Conservation (phyloP, 2,797 vertebrate species). For the Hipposideros larvatus region DNA sequence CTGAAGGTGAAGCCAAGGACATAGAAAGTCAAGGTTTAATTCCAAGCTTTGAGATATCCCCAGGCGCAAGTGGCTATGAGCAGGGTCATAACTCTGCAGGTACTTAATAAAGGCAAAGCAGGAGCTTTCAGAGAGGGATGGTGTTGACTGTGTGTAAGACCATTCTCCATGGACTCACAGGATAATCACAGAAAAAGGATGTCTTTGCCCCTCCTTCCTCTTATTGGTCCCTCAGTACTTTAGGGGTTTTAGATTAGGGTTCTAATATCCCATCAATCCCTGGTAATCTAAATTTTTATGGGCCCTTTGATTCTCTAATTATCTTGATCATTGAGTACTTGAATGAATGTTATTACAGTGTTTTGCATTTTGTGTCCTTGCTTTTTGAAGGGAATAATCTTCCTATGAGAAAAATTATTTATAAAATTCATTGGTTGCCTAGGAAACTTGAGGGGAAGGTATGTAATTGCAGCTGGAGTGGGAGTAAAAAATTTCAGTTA, state of each 20-base stretch:
- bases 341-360: not conserved
- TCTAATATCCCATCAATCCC: not conserved
- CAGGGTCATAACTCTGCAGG: conserved; percentile 92
- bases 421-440: conserved; percentile 33
- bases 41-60: conserved; percentile 90
- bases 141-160: not conserved
- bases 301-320: conserved; percentile 37
- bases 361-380: conserved; percentile 44
- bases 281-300: conserved; percentile 4
- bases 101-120: conserved; percentile 77
- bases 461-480: conserved; percentile 15
- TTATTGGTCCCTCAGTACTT: not conserved
- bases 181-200: conserved; percentile 33
- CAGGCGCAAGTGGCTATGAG: conserved; percentile 92
- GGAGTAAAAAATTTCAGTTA: conserved; percentile 31
- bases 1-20: conserved; percentile 95
- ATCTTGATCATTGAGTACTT: conserved; percentile 42
- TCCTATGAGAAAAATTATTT: conserved; percentile 50
- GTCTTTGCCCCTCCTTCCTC: not conserved
- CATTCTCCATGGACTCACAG: not conserved
- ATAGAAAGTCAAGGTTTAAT: conserved; percentile 93
- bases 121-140: not conserved
- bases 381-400: conserved; percentile 53
- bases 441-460: conserved; percentile 41
- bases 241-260: conserved; percentile 39